These are phyloP conservation scores for Pica pica DNA, from an alignment of 2,113 vertebrate genomes.

Conservation along the genomic window DNA sequence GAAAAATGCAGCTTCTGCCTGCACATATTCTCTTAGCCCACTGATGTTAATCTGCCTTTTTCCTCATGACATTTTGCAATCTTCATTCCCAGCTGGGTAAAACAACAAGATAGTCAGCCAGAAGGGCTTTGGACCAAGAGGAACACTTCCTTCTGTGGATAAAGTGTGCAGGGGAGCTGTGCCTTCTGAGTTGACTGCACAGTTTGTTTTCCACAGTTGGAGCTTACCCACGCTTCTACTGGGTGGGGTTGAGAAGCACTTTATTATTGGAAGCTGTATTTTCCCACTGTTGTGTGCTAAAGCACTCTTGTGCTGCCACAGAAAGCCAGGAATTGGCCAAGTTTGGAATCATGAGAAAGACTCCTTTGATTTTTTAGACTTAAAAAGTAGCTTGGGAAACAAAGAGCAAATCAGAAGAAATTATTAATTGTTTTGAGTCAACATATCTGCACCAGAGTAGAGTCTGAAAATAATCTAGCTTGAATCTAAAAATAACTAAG, in stretches of 20 bases:
- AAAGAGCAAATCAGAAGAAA: neutral
- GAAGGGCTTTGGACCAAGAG: neutral
- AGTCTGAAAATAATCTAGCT: neutral
- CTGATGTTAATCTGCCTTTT: neutral
- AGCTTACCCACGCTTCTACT: neutral
- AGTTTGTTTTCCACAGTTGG: neutral
- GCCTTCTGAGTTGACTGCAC: neutral
- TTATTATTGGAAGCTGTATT: accelerated
- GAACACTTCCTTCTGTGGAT: neutral
- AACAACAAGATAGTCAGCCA: neutral
- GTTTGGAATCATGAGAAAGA: neutral
- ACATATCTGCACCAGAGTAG: neutral
- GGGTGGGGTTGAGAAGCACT: neutral
- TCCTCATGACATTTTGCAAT: neutral
- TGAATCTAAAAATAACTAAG: neutral
- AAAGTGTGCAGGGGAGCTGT: neutral
- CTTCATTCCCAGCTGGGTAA: neutral
- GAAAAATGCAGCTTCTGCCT: neutral
- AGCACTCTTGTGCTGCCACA: neutral
- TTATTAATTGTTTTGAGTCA: neutral
- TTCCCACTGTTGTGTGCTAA: neutral
- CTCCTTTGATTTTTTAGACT: neutral
- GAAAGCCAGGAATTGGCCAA: neutral
- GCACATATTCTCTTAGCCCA: neutral
- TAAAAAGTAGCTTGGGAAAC: neutral